A percentile compares a stretch with the other conserved stretches of the same genome.
Conservation (phyloP, 92 coral and sea anemone genomes). For the Umimayanthus kanabou region DNA sequence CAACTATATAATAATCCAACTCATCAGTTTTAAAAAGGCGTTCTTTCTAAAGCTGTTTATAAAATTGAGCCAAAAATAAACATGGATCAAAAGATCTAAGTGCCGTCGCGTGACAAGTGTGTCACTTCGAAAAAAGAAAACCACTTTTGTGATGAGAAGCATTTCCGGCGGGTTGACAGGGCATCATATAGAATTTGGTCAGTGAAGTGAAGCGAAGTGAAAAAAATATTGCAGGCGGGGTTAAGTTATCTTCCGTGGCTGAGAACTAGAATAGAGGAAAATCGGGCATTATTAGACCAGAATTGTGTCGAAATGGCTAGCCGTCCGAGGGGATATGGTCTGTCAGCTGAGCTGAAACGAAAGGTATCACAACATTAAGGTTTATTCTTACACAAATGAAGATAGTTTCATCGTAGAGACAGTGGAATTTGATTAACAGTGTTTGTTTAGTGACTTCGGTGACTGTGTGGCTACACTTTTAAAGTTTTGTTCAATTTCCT, state of each 20-base stretch:
- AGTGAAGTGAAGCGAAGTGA: background rate
- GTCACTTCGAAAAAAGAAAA: background rate
- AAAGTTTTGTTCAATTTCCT: background rate
- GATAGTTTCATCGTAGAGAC: background rate
- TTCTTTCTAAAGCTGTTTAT: background rate
- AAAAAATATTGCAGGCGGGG: background rate
- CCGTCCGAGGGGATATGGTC: constrained; percentile 18
- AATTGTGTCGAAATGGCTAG: constrained; percentile 8
- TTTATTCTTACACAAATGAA: background rate
- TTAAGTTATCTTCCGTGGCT: background rate
- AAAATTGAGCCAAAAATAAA: too few species aligned
- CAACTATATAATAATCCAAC: too few species aligned
- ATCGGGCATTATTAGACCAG: background rate
- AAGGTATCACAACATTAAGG: background rate
- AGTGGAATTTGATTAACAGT: background rate
- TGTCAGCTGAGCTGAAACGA: constrained; percentile 17
- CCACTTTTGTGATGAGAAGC: constrained; percentile 7
- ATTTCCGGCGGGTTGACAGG: background rate
- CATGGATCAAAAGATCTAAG: background rate
- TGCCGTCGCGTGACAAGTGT: background rate
- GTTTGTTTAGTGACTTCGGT: background rate
- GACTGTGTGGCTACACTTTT: too few species aligned
- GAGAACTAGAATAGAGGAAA: background rate
- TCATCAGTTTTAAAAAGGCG: background rate
- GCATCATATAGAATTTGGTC: background rate